A percentile compares a stretch with the other conserved stretches of the same genome.
These are phyloP conservation scores for Chaetodon trifasciatus DNA, from an alignment of 2,797 vertebrate genomes.

Conservation along the genomic window DNA sequence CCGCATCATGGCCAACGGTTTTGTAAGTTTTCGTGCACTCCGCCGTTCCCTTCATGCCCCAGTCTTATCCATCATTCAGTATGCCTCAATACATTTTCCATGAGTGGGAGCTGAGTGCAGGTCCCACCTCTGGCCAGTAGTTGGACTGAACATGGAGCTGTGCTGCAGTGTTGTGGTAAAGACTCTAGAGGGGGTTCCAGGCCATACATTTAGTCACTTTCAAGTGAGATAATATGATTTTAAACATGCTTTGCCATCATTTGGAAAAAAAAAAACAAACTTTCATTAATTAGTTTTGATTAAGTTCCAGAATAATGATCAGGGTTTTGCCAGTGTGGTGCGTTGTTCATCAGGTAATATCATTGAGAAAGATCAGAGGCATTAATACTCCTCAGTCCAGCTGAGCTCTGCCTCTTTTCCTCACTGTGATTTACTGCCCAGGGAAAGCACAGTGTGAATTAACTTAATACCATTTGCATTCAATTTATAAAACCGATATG, in stretches of 20 bases:
- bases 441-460: constrained; percentile 51
- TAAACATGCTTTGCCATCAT: constrained; percentile 36
- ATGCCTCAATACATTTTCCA: constrained; percentile 26
- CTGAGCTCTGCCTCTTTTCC: constrained; percentile 50
- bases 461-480: constrained; percentile 63
- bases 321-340: constrained; percentile 36
- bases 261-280: neutral
- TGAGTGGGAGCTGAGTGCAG: constrained; percentile 29
- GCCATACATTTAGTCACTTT: constrained; percentile 20
- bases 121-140: constrained; percentile 50
- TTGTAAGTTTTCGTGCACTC: constrained; percentile 85
- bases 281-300: constrained; percentile 34
- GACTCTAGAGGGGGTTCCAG: constrained; percentile 63
- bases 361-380: constrained; percentile 32
- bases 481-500: constrained; percentile 57
- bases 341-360: constrained; percentile 48
- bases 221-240: constrained; percentile 14
- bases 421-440: constrained; percentile 48
- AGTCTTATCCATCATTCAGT: constrained; percentile 16
- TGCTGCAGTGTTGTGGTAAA: constrained; percentile 44
- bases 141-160: constrained; percentile 18
- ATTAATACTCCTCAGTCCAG: constrained; percentile 45
- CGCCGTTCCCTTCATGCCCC: neutral
- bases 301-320: constrained; percentile 30
- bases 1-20: constrained; percentile 95